Conservation (phyloP, 2,888 invertebrate species). For the Caenorhabditis panamensis region DNA sequence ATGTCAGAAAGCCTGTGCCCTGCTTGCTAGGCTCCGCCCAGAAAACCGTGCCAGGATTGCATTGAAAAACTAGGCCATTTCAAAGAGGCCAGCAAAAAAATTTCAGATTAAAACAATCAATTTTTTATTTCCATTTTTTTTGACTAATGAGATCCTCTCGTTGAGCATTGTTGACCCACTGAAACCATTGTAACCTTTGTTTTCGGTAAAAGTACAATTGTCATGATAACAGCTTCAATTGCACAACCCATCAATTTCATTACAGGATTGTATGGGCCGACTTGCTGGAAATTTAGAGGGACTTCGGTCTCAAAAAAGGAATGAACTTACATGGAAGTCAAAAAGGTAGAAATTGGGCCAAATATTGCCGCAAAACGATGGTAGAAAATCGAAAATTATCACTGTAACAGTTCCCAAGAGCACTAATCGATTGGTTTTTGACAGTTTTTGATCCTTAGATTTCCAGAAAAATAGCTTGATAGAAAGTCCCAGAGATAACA, state of each 20-base stretch:
- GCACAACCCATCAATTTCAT: slow-evolving; percentile 29
- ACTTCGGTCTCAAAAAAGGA: not conserved
- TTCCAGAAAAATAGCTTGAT: slow-evolving; percentile 1
- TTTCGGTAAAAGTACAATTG: not conserved
- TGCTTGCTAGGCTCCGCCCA: too few species aligned
- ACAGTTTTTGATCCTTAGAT: not conserved
- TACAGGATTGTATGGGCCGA: slow-evolving; percentile 21
- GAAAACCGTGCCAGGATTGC: too few species aligned
- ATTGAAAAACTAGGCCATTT: too few species aligned
- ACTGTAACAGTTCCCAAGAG: slow-evolving; percentile 5
- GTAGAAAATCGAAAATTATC: slow-evolving; percentile 6
- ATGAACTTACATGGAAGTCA: not conserved
- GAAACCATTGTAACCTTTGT: not conserved
- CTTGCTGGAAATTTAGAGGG: slow-evolving; percentile 10
- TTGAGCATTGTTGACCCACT: too few species aligned
- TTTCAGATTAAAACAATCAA: too few species aligned
- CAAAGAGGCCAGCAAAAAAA: too few species aligned
- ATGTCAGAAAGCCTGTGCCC: too few species aligned
- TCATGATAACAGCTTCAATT: slow-evolving; percentile 22
- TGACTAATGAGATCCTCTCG: too few species aligned
- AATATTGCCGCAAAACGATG: not conserved
- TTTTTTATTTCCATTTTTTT: too few species aligned
- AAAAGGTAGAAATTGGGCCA: not conserved
- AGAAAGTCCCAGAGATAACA: not conserved
- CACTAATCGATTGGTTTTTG: not conserved